phyloP scores from a whole-genome alignment of 2,888 invertebrate species.

The Rhogogaster chlorosoma region DNA sequence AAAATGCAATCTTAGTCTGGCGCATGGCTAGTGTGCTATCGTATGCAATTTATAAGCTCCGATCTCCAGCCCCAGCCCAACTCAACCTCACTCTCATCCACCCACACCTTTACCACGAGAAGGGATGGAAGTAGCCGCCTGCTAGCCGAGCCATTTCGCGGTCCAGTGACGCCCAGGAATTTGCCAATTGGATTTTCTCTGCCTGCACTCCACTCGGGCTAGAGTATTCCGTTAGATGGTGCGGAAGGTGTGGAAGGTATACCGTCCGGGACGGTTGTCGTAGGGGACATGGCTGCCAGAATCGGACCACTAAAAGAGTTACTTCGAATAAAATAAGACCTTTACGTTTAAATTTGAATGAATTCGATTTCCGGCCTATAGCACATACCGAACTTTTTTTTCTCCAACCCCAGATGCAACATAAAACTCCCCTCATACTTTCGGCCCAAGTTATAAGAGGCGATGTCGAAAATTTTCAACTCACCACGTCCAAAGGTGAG shows the following conservation, averaged over 20 bases:
- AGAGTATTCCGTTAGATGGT: conserved; percentile 72
- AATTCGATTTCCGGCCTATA: conserved; percentile 41
- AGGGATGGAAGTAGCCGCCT: conserved; percentile 70
- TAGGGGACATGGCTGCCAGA: conserved; percentile 58
- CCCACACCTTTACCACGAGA: conserved; percentile 61
- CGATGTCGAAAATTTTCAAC: background rate
- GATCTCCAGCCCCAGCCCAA: conserved; percentile 51
- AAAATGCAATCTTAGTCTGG: conserved; percentile 68
- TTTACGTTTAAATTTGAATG: conserved; percentile 44
- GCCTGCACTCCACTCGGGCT: conserved; percentile 69
- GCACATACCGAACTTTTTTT: conserved; percentile 31
- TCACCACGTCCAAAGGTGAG: background rate
- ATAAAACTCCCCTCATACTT: background rate
- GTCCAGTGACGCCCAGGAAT: conserved; percentile 76
- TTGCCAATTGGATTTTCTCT: conserved; percentile 77
- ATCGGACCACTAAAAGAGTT: conserved; percentile 48
- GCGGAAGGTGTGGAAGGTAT: conserved; percentile 64
- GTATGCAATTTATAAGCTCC: conserved; percentile 74
- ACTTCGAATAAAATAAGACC: conserved; percentile 56
- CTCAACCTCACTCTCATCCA: conserved; percentile 44
- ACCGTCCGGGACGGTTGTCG: conserved; percentile 67
- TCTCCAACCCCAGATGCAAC: background rate
- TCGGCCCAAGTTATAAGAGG: background rate
- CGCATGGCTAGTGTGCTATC: conserved; percentile 67
- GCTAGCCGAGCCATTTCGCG: conserved; percentile 75